Evolutionary conservation across 2,113 vertebrate genomes (phyloP), one percentile per base, ranked within the genome.

Genomic region (Oophaga pumilio): DNA sequence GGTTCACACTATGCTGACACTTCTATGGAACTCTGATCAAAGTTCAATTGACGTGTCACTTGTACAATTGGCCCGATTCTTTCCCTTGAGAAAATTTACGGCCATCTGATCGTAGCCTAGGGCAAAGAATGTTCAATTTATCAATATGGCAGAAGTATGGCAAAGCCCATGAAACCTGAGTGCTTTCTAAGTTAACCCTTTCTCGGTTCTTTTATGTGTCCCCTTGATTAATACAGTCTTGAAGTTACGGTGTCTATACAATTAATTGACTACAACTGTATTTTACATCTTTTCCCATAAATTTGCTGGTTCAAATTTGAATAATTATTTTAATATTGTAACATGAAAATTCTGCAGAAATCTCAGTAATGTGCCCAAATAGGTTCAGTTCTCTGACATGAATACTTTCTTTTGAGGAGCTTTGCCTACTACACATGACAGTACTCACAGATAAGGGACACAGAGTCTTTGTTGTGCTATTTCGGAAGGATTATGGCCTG

Each of bases 401-500:
- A 69, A 50, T 52, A n/a, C 1, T 52, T n/a, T 52, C 43, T 52
- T 11, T 20, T 53, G 52, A 78, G 24, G 52, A 26, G 52, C 24
- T 57, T 26, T 59, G 53, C 77, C 53, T 28, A 10, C 53, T 57
- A 28, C 77, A 79, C 24, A 76, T 33, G 76, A 57, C n/a, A 78
- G 52, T 17, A 8, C 4, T 13, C 77, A 79, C 8, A 59, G 24
- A 28, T 17, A 11, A 56, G 52, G 14, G 6, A 57, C 11, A 17
- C 53, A 0, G 56, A 57, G 57, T 80, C n/a, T 60, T 80, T 33
- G 26, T 74, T 28, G 77, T 80, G 77, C 77, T 80, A 80, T 80
- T 80, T 80, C 24, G 6, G 49, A 8, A 57, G 76, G 52, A 79
- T 57, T 79, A 28, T 79, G 53, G 50, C 24, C n/a, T 60, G 53